Conservation (phyloP, 2,113 vertebrate genomes). For the Sapajus apella region DNA sequence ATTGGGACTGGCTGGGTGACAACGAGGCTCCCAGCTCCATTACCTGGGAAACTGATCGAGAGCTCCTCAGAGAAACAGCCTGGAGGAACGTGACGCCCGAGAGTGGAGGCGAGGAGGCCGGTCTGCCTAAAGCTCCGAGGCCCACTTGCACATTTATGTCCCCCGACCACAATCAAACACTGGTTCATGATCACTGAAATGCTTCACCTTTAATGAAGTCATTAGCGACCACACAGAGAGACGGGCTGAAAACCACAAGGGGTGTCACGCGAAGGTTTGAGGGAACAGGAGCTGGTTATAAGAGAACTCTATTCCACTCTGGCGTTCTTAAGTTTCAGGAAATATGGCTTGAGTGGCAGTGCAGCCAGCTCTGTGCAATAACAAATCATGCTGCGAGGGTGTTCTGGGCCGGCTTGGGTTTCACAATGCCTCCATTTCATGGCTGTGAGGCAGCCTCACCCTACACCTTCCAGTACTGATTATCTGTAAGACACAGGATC, state of each 20-base stretch:
- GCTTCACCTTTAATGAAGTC: background rate
- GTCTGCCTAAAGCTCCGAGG: fast-evolving
- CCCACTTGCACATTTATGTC: background rate
- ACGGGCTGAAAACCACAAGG: constrained; percentile 2
- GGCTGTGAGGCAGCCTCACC: background rate
- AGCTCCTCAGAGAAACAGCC: background rate
- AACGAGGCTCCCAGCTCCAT: background rate
- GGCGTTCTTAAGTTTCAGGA: constrained; percentile 70
- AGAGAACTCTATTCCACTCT: background rate
- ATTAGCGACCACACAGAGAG: constrained; percentile 1
- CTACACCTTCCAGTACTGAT: background rate
- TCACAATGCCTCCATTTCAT: constrained; percentile 9
- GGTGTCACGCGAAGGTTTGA: background rate
- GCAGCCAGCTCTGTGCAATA: background rate
- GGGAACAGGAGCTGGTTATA: constrained; percentile 54
- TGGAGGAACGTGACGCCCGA: fast-evolving
- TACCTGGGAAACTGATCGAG: background rate
- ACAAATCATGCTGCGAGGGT: constrained; percentile 2
- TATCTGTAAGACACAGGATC: background rate
- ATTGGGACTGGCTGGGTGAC: background rate
- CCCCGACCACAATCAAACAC: background rate
- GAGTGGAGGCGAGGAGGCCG: fast-evolving
- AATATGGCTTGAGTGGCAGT: background rate
- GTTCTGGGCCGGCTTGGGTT: constrained; percentile 15
- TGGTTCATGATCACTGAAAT: background rate